Conservation (phyloP, 2,888 invertebrate species). For the Dolichomitus sp. region DNA sequence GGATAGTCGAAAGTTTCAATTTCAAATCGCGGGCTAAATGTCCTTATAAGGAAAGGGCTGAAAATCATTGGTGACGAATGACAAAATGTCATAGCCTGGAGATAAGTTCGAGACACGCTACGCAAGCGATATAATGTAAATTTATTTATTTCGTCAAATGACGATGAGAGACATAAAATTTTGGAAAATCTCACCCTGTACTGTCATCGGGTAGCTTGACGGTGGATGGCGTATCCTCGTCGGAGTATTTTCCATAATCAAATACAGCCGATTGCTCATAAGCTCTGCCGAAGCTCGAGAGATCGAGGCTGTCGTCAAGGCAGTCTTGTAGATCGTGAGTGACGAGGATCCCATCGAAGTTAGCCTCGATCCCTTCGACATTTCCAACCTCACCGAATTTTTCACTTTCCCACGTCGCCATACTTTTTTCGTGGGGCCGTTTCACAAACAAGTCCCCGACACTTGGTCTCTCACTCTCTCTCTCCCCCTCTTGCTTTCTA, state of each 20-base stretch:
- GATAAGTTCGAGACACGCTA: not conserved
- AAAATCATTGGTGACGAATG: conserved; percentile 60
- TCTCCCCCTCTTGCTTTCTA: conserved; percentile 6
- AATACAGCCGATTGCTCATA: conserved; percentile 86
- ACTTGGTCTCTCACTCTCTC: conserved; percentile 31
- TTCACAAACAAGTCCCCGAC: conserved; percentile 75
- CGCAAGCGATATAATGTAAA: not conserved
- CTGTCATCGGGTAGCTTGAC: conserved; percentile 86
- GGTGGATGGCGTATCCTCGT: conserved; percentile 84
- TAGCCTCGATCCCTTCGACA: conserved; percentile 77
- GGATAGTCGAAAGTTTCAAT: conserved; percentile 69
- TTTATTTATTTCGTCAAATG: not conserved
- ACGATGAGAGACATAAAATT: conserved; percentile 5
- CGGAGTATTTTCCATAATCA: conserved; percentile 83
- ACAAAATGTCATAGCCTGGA: conserved; percentile 33
- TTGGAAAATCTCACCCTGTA: conserved; percentile 85
- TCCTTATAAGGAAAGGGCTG: conserved; percentile 82
- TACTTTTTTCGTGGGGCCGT: conserved; percentile 77
- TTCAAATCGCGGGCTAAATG: conserved; percentile 78
- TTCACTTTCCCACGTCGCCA: conserved; percentile 85
- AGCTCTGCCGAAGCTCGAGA: conserved; percentile 86
- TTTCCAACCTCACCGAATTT: conserved; percentile 79
- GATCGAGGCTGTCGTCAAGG: conserved; percentile 86
- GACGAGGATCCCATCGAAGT: conserved; percentile 86
- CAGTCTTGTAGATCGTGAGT: conserved; percentile 88